Conservation (phyloP, 2,113 vertebrate species). For the Sakesphorus luctuosus region DNA sequence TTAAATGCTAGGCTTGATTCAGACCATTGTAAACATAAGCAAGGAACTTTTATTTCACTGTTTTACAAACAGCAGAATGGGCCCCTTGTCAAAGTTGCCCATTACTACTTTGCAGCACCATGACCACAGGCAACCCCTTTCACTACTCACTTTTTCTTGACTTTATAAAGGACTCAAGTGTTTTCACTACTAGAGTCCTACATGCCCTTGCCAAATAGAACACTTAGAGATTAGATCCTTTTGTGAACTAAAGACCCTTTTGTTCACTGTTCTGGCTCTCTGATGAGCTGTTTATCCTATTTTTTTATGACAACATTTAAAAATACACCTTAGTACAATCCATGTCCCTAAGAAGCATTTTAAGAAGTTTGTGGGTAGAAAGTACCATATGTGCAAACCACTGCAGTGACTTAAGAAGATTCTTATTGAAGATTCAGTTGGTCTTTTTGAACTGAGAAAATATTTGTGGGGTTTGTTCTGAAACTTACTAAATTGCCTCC, state of each 20-base stretch:
- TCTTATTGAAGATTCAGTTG: conserved; percentile 39
- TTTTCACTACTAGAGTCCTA: background rate
- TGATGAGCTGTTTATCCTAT: background rate
- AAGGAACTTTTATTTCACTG: background rate
- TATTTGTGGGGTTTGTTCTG: conserved; percentile 63
- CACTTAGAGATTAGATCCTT: conserved; percentile 1
- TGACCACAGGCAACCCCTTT: background rate
- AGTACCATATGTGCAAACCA: background rate
- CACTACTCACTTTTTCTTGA: background rate
- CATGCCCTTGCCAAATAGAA: background rate
- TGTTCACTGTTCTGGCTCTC: conserved; percentile 26
- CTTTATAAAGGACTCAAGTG: background rate
- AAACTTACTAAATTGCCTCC: conserved; percentile 73
- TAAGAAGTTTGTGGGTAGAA: conserved; percentile 6
- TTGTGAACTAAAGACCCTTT: conserved; percentile 19
- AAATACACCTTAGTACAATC: background rate
- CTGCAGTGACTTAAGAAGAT: conserved; percentile 49
- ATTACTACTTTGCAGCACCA: background rate
- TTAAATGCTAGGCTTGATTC: background rate
- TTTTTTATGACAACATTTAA: background rate
- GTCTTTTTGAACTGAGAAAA: conserved; percentile 56
- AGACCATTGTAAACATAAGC: background rate
- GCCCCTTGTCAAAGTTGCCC: background rate
- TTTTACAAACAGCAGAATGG: background rate
- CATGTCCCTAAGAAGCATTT: background rate